Conservation (phyloP, 1,140 invertebrate species). For the Liolophura sinensis region DNA sequence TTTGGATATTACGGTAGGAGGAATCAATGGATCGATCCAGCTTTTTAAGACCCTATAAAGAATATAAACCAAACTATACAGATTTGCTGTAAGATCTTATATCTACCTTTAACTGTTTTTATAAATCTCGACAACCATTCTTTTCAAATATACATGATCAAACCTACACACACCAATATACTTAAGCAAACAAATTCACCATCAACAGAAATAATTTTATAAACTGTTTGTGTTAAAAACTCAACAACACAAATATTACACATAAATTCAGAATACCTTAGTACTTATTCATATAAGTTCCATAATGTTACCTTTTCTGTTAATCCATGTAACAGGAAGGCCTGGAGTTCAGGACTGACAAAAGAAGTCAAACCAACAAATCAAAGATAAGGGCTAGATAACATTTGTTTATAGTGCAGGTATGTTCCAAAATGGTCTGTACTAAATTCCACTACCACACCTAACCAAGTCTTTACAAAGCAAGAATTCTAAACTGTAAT, state of each 20-base stretch:
- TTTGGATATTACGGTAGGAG: slow-evolving; percentile 88
- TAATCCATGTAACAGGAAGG: slow-evolving; percentile 81
- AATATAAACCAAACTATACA: slow-evolving; percentile 3
- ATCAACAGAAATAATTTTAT: not conserved
- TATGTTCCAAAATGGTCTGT: too few relatives aligned
- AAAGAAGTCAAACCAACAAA: slow-evolving; percentile 9
- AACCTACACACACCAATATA: too few relatives aligned
- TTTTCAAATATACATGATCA: too few relatives aligned
- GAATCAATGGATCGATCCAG: slow-evolving; percentile 90
- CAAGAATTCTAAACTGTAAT: too few relatives aligned
- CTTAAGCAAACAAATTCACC: not conserved
- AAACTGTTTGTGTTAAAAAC: not conserved
- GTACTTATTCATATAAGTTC: not conserved
- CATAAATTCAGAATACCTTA: slow-evolving; percentile 4
- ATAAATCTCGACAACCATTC: too few relatives aligned
- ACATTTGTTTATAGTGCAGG: not conserved
- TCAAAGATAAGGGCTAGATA: not conserved
- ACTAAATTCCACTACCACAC: too few relatives aligned
- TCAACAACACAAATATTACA: not conserved
- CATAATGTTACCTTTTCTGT: slow-evolving; percentile 75
- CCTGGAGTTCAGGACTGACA: slow-evolving; percentile 74
- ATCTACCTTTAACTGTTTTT: too few relatives aligned
- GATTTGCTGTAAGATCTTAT: too few relatives aligned
- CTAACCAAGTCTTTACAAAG: too few relatives aligned
- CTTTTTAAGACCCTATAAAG: slow-evolving; percentile 78